Evolutionary conservation across 2,113 vertebrate species (phyloP), one percentile per base, ranked within the genome.

Genomic region (Salvelinus namaycush): DNA sequence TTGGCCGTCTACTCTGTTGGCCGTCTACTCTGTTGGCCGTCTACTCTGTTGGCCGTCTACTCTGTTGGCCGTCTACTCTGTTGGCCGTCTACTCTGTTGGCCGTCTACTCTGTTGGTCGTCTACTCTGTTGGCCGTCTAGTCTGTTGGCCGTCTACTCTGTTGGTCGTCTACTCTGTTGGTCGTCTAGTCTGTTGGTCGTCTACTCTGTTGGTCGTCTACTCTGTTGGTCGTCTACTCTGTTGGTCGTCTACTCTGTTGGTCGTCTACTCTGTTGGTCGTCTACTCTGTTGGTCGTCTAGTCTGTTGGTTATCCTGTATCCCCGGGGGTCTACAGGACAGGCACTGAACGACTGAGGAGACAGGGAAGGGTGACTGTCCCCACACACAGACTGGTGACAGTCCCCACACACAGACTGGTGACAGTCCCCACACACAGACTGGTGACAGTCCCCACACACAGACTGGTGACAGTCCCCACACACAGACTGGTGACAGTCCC

Each of bases 271-370:
- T 73, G 76, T 12, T 34, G 13, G 9, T 73, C 1, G 27, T 29
- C 24, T 24, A 24, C 24, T 24, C 24, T 24, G 24, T 24, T 24
- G 24, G 24, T 24, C 24, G 24, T 24, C 24, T 24, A 89, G 81
- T 87, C 81, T 73, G 76, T 12, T 34, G 13, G 9, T 73, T 24
- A 8, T 2, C 73, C 69, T 80, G 70, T 81, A 73, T 83, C 74
- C 78, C 24, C 39, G 39, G 39, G 0, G 34, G 34, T 39, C 34
- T 7, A 39, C 34, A 39, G 8, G 7, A 39, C 34, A 39, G 34
- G 34, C 34, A 39, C 34, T 39, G 34, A 39, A 39, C 5, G 1
- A 39, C 34, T 9, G 34, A 39, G 34, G 6, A 39, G 34, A 39
- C 7, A 39, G 34, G 34, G 34, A 39, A 39, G 31, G 34, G 34